These are phyloP conservation scores for Idaea aversata DNA, from an alignment of 2,888 invertebrate genomes.

Conservation along the genomic window DNA sequence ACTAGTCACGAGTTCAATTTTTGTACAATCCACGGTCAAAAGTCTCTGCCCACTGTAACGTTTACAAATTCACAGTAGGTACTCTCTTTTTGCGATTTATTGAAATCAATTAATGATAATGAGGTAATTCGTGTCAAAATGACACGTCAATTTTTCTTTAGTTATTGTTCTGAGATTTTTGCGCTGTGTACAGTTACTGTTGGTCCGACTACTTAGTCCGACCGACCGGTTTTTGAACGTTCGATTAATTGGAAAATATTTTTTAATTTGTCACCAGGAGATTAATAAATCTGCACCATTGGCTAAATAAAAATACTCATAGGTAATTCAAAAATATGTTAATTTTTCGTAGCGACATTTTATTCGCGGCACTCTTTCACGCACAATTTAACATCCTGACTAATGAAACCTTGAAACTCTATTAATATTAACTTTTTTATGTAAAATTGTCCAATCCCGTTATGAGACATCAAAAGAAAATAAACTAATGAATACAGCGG, in stretches of 20 bases:
- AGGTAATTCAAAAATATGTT: not conserved
- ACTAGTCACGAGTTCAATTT: not conserved
- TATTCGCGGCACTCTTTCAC: not conserved
- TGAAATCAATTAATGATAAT: too few species aligned
- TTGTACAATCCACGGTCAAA: too few species aligned
- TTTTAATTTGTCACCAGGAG: too few species aligned
- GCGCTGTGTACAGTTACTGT: not conserved
- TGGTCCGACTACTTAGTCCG: too few species aligned
- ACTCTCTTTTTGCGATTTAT: too few species aligned
- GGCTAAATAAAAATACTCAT: not conserved
- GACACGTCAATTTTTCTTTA: too few species aligned
- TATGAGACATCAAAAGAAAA: constrained; percentile 13
- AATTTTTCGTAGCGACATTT: not conserved
- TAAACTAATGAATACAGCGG: constrained; percentile 23
- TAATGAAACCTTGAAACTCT: not conserved
- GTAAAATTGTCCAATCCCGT: constrained; percentile 8
- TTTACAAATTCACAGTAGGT: too few species aligned
- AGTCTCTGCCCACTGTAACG: too few species aligned
- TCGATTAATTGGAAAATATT: too few species aligned
- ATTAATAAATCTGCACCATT: not conserved
- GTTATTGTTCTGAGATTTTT: too few species aligned
- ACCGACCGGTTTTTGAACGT: too few species aligned
- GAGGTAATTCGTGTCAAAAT: too few species aligned
- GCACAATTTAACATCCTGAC: not conserved
- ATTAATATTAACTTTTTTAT: constrained; percentile 1